Percentiles rank a stretch among this genome's conserved stretches.
Conservation (phyloP, 2,797 vertebrate genomes). For the Schizopygopsis pylzovi region DNA sequence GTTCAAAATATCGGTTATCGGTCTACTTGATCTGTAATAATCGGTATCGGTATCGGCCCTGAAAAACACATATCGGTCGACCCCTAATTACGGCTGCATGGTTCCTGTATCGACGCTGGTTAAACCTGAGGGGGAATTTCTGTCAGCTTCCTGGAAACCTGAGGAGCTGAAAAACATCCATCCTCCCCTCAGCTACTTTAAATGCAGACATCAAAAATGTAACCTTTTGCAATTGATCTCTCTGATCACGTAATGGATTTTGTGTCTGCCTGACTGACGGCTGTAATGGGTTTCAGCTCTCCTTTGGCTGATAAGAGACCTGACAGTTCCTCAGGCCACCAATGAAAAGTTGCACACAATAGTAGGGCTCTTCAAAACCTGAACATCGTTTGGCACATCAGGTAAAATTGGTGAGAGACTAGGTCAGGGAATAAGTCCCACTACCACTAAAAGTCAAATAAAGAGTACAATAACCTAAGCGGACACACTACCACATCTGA, state of each 20-base stretch:
- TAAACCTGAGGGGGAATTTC: slow-evolving; percentile 70
- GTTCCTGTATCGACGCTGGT: slow-evolving; percentile 65
- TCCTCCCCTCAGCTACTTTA: slow-evolving; percentile 71
- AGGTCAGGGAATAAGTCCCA: slow-evolving; percentile 62
- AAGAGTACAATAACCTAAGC: slow-evolving; percentile 52
- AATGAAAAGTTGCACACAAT: slow-evolving; percentile 65
- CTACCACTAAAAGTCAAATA: slow-evolving; percentile 59
- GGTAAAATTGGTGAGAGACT: slow-evolving; percentile 68
- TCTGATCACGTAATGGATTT: slow-evolving; percentile 76
- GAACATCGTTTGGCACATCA: slow-evolving; percentile 58
- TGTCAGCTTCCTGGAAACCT: slow-evolving; percentile 70
- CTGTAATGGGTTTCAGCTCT: slow-evolving; percentile 71
- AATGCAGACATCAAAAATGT: slow-evolving; percentile 76
- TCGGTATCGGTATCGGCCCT: too few relatives aligned
- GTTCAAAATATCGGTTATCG: too few relatives aligned
- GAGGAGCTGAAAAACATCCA: slow-evolving; percentile 68
- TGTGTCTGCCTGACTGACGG: slow-evolving; percentile 63
- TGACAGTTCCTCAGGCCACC: slow-evolving; percentile 64
- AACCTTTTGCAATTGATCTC: slow-evolving; percentile 73
- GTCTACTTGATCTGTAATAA: too few relatives aligned
- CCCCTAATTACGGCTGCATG: slow-evolving; percentile 55
- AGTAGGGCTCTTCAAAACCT: slow-evolving; percentile 62
- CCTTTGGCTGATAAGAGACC: slow-evolving; percentile 65
- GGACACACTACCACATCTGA: slow-evolving; percentile 18
- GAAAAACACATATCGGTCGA: too few relatives aligned